phyloP scores from a whole-genome alignment of 2,797 vertebrate species.

The Prunella strophiata region DNA sequence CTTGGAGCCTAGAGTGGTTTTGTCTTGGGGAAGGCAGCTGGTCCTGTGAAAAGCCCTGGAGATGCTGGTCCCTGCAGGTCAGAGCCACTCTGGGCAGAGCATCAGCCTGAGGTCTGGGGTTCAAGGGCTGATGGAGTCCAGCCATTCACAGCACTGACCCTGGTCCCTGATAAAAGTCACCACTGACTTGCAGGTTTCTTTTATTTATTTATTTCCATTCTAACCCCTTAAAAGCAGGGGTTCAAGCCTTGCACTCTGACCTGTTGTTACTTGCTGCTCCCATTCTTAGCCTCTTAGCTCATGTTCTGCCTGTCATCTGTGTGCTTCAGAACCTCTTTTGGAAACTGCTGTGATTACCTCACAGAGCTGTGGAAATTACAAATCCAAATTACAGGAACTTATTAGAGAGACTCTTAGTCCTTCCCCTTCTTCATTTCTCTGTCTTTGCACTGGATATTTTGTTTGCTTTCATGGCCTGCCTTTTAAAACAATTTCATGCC shows the following conservation, averaged over 20 bases:
- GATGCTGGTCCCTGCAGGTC: not conserved
- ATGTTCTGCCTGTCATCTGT: not conserved
- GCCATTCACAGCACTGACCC: constrained; percentile 13
- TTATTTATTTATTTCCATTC: not conserved
- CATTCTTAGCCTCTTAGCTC: not conserved
- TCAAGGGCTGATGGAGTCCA: constrained; percentile 33
- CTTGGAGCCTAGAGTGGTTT: not conserved
- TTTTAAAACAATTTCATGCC: not conserved
- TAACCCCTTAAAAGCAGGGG: not conserved
- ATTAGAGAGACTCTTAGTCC: not conserved
- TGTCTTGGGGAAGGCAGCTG: not conserved
- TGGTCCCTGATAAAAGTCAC: not conserved
- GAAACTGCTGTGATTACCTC: not conserved
- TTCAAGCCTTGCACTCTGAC: not conserved
- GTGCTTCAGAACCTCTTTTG: not conserved
- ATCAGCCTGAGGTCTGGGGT: not conserved
- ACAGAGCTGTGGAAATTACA: not conserved
- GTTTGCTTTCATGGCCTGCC: accelerated
- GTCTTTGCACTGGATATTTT: not conserved
- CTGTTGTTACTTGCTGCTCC: not conserved
- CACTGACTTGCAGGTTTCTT: not conserved
- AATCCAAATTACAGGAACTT: not conserved
- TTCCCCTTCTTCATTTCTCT: not conserved
- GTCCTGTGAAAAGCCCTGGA: not conserved
- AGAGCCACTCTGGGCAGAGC: not conserved